Base-by-base conservation (phyloP, 2,113 vertebrate genomes). In the Litocranius walleri region DNA sequence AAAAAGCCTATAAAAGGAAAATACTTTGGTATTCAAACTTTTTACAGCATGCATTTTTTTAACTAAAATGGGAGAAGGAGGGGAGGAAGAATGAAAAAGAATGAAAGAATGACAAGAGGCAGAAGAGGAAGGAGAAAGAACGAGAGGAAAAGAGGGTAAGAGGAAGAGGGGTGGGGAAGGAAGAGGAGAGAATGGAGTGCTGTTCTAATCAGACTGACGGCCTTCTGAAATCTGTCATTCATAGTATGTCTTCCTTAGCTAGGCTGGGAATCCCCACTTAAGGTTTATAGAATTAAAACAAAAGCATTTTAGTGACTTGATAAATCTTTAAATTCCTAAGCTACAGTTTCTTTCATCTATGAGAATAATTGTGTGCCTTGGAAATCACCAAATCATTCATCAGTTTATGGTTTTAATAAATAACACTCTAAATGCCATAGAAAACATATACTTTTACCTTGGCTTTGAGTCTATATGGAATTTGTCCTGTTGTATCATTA, bases 1-100 rank as follows among this genome's bases (percentile, higher is more conserved):
- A 98, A 91, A 90, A 50, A 67, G n/a, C 88, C 0, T 97, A 94
- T 95, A 84, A 98, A 98, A 94, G 78, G 52, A 90, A 97, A 97
- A 80, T 97, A 97, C 33, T 85, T 89, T 93, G 54, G 30, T 85
- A 90, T 95, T 97, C 71, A 83, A 80, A n/a, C 54, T 83, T 94
- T 87, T 94, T 29, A 52, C 5, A 82, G n/a, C 13, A 12, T 57
- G 6, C 12, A 93, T 86, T 2, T 84, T 2, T 62, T 25, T 50
- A 96, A 97, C 64, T 9, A 52, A 94, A 78, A 88, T 71, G 50
- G 9, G 17, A 87, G 12, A 9, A 52, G 27, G 3, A 48, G 15
- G 36, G 56, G 23, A 87, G 23, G 14, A 74, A 84, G 9, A 74
- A 92, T 13, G 21, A 54, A 80, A 67, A 59, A 13, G 1, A 78